Evolutionary conservation across 35 echinoderm and acorn worm species (phyloP), one percentile per base, ranked within the genome.

Genomic region (Lytechinus variegatus): DNA sequence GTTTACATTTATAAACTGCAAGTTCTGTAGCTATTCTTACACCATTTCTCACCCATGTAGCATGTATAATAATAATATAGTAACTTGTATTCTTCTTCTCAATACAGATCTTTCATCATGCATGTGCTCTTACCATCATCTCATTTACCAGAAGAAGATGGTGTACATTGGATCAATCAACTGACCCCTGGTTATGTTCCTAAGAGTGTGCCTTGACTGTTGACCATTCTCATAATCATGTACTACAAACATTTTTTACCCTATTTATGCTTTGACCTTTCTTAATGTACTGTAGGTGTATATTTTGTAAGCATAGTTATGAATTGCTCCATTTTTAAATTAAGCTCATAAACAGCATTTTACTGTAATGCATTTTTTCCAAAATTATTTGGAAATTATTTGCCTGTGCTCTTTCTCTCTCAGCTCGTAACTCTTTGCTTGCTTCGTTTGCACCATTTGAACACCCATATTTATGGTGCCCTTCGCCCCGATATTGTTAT

Each of bases 121-220:
- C 98, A 99, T 89, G 92, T 98, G 53, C 91, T 97, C 8, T 71
- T 99, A 21, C 98, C 98, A 9, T 99, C 98, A 52, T 95, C 95
- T 51, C 98, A 99, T 95, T 86, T 60, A 4, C 97, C 98, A 19
- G 91, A 92, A 11, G 95, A 93, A 55, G 96, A 99, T 95, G 98
- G 98, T 19, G 87, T 97, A 55, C 95, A 97, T 10, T 99, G 98
- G 98, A 54, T 91, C 4, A 33, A 53, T 6, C 92, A 97, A 9
- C 28, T 97, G 6, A 99, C 98, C 4, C 95, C 96, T 24, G 96
- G 97, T 44, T 99, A 96, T 54, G 91, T 99, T n/a, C 28, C 92
- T 19, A 96, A 95, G 9, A 95, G 27, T 52, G 87, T 89, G 13
- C 91, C 66, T 86, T 96, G 71, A 96, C 96, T 86, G 91, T 54